Base-by-base conservation (phyloP, 1,140 invertebrate genomes). In the Nasonia giraulti region DNA sequence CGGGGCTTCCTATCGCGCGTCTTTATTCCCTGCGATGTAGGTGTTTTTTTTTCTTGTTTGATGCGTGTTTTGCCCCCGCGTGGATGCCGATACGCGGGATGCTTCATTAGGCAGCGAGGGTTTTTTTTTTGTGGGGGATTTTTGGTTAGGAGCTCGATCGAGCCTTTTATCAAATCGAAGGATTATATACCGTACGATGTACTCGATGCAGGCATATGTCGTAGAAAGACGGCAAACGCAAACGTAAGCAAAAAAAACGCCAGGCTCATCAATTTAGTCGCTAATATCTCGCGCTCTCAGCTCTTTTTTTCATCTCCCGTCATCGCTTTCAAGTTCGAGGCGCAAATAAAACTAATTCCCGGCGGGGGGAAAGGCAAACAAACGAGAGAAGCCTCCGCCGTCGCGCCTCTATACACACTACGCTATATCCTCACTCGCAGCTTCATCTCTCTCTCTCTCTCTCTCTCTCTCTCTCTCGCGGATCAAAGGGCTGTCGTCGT, bases 401-500 rank as follows among this genome's bases (percentile, higher is more conserved):
- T 27, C 27, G 40, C 66, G 20, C n/a, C 66, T 7, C 23, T 66
- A 66, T n/a, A n/a, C 4, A n/a, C 14, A 20, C 14, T 37, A 37
- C 17, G 68, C 68, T 27, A 71, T 27, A 71, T 27, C 68, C 68
- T 71, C 23, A 31, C 27, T 69, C 55, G 12, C 17, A 27, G 27
- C 23, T 71, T 31, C 23, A n/a, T 14, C 68, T 71, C 23, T 71
- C 23, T 31, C 31, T 68, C 66, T 0, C 20, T n/a, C n/a, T n/a
- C n/a, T n/a, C n/a, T n/a, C 23, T 14, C 68, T 71, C 23, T 71
- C 23, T 31, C 31, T 68, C 66, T 0, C 20, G 27, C 10, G 68
- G 68, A 71, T 71, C 68, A 71, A 71, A 71, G 68, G 68, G 68
- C 23, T 71, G 68, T 71, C 31, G 12, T 27, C 27, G 27, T 27